A percentile compares a stretch with the other conserved stretches of the same genome.
Conservation (phyloP, 1,140 invertebrate species). For the Galleria mellonella region DNA sequence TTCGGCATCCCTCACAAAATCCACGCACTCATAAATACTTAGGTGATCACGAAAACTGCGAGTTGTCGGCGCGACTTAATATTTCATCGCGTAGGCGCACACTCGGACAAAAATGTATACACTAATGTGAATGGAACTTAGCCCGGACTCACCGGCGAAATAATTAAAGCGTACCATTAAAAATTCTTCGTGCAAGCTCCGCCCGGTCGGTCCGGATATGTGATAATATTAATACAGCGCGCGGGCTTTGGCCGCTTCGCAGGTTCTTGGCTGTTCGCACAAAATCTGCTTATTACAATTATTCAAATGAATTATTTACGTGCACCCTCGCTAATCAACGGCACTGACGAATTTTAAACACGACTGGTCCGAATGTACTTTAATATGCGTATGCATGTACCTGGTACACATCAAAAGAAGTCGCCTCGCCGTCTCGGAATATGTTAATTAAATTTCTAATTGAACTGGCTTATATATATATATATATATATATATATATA, state of each 20-base stretch:
- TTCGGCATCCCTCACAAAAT: slow-evolving; percentile 49
- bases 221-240: slow-evolving; percentile 65
- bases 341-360: slow-evolving; percentile 1
- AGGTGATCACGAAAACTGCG: slow-evolving; percentile 57
- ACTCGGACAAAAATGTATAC: slow-evolving; percentile 63
- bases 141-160: slow-evolving; percentile 45
- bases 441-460: no score
- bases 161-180: slow-evolving; percentile 71
- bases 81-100: slow-evolving; percentile 55
- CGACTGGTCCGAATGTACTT: not conserved
- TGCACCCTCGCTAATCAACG: slow-evolving; percentile 2
- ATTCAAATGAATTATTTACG: slow-evolving; percentile 11
- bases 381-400: no score
- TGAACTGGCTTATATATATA: no score
- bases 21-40: slow-evolving; percentile 46
- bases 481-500: no score
- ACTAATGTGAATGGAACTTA: slow-evolving; percentile 71
- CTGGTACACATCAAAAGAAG: no score
- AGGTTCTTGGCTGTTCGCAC: slow-evolving; percentile 10
- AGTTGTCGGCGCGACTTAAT: slow-evolving; percentile 64
- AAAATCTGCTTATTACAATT: slow-evolving; percentile 22
- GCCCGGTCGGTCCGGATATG: slow-evolving; percentile 49
- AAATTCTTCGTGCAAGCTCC: slow-evolving; percentile 63
- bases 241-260: slow-evolving; percentile 19
- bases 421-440: no score